A percentile compares a stretch with the other conserved stretches of the same genome.
Evolutionary conservation across 2,888 invertebrate species (phyloP).

Genomic region (Oscheius onirici): DNA sequence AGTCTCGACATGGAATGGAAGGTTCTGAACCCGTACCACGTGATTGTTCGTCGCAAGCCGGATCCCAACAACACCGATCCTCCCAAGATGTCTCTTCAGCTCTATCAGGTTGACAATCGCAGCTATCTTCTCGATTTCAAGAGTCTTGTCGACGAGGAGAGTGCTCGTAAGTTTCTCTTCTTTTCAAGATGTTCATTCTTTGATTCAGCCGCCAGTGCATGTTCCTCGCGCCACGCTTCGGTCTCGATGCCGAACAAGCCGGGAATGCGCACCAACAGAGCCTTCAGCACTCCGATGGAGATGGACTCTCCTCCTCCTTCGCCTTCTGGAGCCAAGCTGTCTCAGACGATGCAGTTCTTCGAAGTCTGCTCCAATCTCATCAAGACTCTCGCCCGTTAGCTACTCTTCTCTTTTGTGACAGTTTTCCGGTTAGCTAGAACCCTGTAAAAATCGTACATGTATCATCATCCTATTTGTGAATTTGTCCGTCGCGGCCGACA

Average conservation of each 20-base stretch:
- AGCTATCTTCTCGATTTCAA: constrained; percentile 97
- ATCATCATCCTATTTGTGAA: too few species aligned
- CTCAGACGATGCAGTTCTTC: constrained; percentile 98
- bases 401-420: not conserved
- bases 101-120: constrained; percentile 98
- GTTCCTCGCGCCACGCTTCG: constrained; percentile 70
- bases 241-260: constrained; percentile 70
- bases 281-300: constrained; percentile 57
- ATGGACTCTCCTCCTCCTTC: constrained; percentile 63
- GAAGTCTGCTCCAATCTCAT: constrained; percentile 99
- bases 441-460: too few species aligned
- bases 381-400: constrained; percentile 90
- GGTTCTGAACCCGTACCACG: constrained; percentile 94
- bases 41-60: constrained; percentile 90
- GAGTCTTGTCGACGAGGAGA: constrained; percentile 77
- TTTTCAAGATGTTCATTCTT: not conserved
- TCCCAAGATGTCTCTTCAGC: constrained; percentile 93
- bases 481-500: too few species aligned
- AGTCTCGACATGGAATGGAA: constrained; percentile 98
- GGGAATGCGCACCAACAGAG: constrained; percentile 61
- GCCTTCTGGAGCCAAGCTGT: constrained; percentile 75
- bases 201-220: constrained; percentile 59
- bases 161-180: constrained; percentile 40
- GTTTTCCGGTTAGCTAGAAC: constrained; percentile 7
- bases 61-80: constrained; percentile 60